Evolutionary conservation across 2,797 vertebrate genomes (phyloP).

Genomic region (Scolopax bukidnonensis): DNA sequence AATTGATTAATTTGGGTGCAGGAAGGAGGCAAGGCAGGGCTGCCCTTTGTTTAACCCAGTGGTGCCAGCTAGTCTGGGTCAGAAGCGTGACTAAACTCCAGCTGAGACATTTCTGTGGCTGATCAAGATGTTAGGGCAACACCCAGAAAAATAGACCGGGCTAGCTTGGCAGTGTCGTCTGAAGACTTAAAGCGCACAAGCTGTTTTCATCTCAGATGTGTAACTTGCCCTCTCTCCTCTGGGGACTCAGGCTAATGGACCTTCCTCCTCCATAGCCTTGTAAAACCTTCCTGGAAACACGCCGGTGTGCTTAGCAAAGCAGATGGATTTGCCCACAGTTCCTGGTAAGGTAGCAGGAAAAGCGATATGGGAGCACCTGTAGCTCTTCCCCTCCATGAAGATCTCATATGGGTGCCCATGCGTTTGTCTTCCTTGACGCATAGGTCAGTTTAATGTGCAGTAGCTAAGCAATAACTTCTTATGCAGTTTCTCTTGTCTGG

Average conservation of each 20-base stretch:
- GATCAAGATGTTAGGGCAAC: conserved; percentile 67
- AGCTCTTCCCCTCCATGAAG: background rate
- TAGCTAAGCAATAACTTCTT: background rate
- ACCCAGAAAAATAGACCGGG: conserved; percentile 54
- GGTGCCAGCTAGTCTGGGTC: conserved; percentile 72
- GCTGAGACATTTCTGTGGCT: conserved; percentile 62
- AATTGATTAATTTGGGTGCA: conserved; percentile 57
- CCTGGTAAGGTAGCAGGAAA: background rate
- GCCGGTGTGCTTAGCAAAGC: rapidly evolving
- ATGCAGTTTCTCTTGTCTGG: background rate
- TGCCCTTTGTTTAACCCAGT: conserved; percentile 71
- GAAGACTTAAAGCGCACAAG: background rate
- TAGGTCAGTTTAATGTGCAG: background rate
- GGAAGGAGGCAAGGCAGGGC: conserved; percentile 63
- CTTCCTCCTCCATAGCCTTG: background rate
- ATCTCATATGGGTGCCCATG: rapidly evolving
- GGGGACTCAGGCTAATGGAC: background rate
- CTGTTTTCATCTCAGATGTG: background rate
- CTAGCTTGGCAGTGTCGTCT: conserved; percentile 25
- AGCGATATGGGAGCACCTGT: rapidly evolving
- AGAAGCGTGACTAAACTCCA: conserved; percentile 66
- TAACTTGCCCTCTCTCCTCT: background rate
- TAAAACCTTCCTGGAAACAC: background rate
- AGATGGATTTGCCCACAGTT: background rate
- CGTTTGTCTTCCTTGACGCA: background rate